Evolutionary conservation across 1,140 invertebrate species (phyloP).

Genomic region (Calycopis cecrops): DNA sequence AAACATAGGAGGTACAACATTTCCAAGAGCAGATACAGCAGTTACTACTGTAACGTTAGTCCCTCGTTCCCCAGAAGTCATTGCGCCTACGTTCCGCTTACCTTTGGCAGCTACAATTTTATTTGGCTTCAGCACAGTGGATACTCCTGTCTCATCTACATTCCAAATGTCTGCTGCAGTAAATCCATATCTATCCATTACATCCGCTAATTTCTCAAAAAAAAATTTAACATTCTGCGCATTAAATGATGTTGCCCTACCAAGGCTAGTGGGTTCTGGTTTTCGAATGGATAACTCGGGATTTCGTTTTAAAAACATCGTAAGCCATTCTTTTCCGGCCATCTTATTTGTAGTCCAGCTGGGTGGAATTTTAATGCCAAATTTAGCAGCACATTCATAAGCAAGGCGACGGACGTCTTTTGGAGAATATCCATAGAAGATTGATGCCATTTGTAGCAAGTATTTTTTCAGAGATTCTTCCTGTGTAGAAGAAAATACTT

Average conservation of each 20-base stretch:
- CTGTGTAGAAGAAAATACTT: constrained; percentile 26
- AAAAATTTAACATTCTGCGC: constrained; percentile 48
- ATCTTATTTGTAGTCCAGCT: too few species aligned
- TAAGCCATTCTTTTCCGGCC: constrained; percentile 69
- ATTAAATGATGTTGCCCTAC: constrained; percentile 70
- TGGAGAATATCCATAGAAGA: constrained; percentile 32
- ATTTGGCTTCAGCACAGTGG: constrained; percentile 49
- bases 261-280: constrained; percentile 63
- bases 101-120: constrained; percentile 27
- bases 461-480: constrained; percentile 32
- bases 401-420: constrained; percentile 36
- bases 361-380: constrained; percentile 34
- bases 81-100: constrained; percentile 53
- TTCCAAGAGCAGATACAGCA: constrained; percentile 53
- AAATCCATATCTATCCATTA: constrained; percentile 26
- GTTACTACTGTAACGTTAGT: constrained; percentile 54
- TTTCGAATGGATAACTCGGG: constrained; percentile 50
- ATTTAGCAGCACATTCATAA: constrained; percentile 32
- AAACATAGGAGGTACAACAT: constrained; percentile 29
- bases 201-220: constrained; percentile 42
- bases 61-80: constrained; percentile 64
- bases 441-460: constrained; percentile 34
- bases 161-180: constrained; percentile 38
- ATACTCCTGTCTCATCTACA: constrained; percentile 68
- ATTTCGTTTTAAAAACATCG: constrained; percentile 61